These are phyloP conservation scores for Motacilla tschutschensis DNA, from an alignment of 2,113 vertebrate genomes.

Conservation along the genomic window DNA sequence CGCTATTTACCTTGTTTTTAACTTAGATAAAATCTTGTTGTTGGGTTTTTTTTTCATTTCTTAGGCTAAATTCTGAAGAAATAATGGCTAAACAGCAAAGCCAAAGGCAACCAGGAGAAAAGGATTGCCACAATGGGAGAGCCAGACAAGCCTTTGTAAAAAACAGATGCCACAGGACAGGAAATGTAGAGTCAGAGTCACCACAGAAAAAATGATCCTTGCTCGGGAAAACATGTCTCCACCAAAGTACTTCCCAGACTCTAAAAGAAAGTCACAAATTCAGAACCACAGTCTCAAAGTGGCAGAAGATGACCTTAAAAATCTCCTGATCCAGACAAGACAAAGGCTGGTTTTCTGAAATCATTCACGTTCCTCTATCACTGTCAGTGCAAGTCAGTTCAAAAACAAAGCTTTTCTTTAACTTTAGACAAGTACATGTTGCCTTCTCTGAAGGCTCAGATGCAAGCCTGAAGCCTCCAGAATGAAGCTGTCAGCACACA, in stretches of 20 bases:
- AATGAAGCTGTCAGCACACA: not conserved
- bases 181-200: not conserved
- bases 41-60: no score
- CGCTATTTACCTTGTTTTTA: not conserved
- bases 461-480: not conserved
- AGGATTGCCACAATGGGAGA: not conserved
- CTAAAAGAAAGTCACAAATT: not conserved
- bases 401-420: not conserved
- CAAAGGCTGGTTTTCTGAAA: not conserved
- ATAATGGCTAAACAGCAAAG: not conserved
- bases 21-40: not conserved
- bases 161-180: not conserved
- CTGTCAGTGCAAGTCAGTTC: not conserved
- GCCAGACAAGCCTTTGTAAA: not conserved
- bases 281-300: not conserved
- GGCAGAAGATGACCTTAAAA: not conserved
- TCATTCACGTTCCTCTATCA: not conserved
- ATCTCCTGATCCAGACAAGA: not conserved
- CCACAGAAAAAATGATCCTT: not conserved
- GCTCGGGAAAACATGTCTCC: not conserved
- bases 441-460: not conserved
- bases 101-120: not conserved
- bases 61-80: not conserved
- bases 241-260: not conserved
- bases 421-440: not conserved